Base-by-base conservation (phyloP, 2,888 invertebrate species). In the Didymodactylos carnosus region DNA sequence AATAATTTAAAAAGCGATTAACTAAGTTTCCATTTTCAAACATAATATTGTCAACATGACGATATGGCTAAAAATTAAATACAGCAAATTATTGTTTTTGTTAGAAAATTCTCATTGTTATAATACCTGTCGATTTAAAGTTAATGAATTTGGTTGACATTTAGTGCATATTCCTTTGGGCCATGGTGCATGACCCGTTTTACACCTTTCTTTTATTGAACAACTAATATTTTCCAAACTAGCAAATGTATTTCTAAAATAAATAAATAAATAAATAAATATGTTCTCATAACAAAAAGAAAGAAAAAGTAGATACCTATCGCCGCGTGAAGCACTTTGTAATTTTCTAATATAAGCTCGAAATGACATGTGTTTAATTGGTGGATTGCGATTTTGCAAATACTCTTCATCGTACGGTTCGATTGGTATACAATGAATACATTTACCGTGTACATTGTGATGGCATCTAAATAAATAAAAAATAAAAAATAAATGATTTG, bases 61-160 rank as follows among this genome's bases (percentile, higher is more conserved):
- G 88, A 86, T 92, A 97, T 75, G 87, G 86, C 88, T 94, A 81
- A 19, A 82, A 83, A 62, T 76, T 77, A 76, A 78, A 75, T 78
- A n/a, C n/a, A n/a, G n/a, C n/a, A n/a, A n/a, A n/a, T n/a, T n/a
- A n/a, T n/a, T n/a, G 77, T 75, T 73, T 51, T 13, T 73, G 71
- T 78, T 43, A 40, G 73, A 13, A 41, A n/a, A 72, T 25, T n/a
- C n/a, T n/a, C n/a, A n/a, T n/a, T n/a, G n/a, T 27, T 29, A 29
- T 72, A 76, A 75, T 77, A 88, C 88, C 85, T 89, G 97, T 80
- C 94, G 88, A 85, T 91, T 92, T 70, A 98, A 87, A 39, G 97
- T 97, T 78, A 98, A 89, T 51, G 97, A 94, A 82, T 91, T 92
- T 19, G 98, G 98, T 84, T 95, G 95, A 84, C 98, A 98, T 85